Evolutionary conservation across 1,140 invertebrate species (phyloP).

Genomic region (Magallana angulata): DNA sequence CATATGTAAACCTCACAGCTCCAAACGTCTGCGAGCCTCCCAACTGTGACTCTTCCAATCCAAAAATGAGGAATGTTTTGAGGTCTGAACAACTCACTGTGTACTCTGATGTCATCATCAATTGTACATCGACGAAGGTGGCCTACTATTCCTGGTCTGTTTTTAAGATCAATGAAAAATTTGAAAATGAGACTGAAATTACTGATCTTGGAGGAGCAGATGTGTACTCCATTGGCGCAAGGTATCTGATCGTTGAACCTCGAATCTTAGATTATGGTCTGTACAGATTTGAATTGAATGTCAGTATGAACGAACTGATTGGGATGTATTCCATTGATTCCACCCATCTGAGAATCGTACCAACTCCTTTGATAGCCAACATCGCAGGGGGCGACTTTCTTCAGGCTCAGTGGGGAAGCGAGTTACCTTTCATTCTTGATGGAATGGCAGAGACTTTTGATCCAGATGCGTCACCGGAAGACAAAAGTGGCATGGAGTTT

Average conservation of each 20-base stretch:
- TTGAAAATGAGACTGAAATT: conserved; percentile 56
- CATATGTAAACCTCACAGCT: conserved; percentile 56
- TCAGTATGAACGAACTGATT: conserved; percentile 64
- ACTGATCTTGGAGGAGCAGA: conserved; percentile 58
- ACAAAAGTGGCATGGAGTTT: conserved; percentile 62
- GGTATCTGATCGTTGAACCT: conserved; percentile 53
- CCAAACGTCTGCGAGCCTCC: conserved; percentile 56
- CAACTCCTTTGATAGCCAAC: conserved; percentile 50
- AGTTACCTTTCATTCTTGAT: conserved; percentile 54
- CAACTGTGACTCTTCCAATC: conserved; percentile 50
- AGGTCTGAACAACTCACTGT: conserved; percentile 60
- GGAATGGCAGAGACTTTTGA: conserved; percentile 53
- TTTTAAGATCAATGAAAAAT: conserved; percentile 50
- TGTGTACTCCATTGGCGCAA: conserved; percentile 56
- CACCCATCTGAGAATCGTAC: conserved; percentile 50
- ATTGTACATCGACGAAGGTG: conserved; percentile 63
- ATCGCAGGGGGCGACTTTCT: conserved; percentile 62
- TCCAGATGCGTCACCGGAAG: conserved; percentile 57
- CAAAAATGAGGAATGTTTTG: conserved; percentile 47
- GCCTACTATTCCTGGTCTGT: conserved; percentile 60
- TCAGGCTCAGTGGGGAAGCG: conserved; percentile 53
- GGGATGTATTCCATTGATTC: conserved; percentile 57
- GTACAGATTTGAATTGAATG: conserved; percentile 62
- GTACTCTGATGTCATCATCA: conserved; percentile 61
- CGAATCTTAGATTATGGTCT: conserved; percentile 62